Evolutionary conservation across 2,113 vertebrate genomes (phyloP), one percentile per base, ranked within the genome.

Genomic region (Labeo rohita): DNA sequence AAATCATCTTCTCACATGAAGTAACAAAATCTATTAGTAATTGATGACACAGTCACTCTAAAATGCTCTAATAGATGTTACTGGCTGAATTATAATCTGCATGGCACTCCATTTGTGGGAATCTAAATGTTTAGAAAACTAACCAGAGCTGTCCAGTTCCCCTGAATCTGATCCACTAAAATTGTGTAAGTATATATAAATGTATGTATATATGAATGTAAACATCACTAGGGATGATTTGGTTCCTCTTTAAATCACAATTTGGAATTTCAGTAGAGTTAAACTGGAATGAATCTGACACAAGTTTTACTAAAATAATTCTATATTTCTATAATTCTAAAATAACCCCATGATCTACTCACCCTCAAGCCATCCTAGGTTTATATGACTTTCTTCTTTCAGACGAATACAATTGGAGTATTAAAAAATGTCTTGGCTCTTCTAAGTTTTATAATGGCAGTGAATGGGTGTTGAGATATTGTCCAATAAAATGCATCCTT

Each of bases 1-100:
- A 75, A 21, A 72, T 86, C 54, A 39, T 59, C 59, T 78, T 66
- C 49, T 70, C 68, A 11, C 76, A 86, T 50, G 13, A 79, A 59
- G 47, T 28, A 52, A 70, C 80, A 68, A 5, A 50, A 70, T 52
- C 63, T 82, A 52, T 82, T 82, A 66, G 80, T 68, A 82, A 59
- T 54, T 43, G 50, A 83, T 73, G 81, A 72, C n/a, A 65, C n/a
- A 49, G 45, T 70, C 47, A 52, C 47, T 50, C 23, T 28, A 3
- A 68, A 5, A 23, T 82, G 23, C 11, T 52, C 45, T 70, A 70
- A 52, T 52, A 70, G 23, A 68, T 36, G 63, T 36, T 39, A 82
- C 6, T 68, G 61, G n/a, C 80, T 50, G 61, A 68, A 68, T 68
- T 65, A 49, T 8, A 66, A 34, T 2, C 23, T 80, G 54, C 2